These are phyloP conservation scores for Brachyhypopomus occidentalis DNA, from an alignment of 2,113 vertebrate species.

Conservation along the genomic window DNA sequence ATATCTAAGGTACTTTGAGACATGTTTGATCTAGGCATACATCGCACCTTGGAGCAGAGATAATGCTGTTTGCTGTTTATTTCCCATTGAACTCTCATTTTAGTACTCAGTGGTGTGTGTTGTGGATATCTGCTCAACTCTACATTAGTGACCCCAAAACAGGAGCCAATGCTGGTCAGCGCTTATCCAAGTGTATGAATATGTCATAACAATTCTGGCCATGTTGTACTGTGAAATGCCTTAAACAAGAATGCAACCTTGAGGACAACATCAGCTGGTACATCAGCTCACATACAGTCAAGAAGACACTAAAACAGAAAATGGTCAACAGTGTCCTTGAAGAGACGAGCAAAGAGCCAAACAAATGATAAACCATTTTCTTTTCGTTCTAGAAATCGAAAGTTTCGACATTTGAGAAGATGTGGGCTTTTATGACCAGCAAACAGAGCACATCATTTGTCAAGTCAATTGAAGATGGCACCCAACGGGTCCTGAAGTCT, in stretches of 20 bases:
- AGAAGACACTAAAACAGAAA: conserved; percentile 34
- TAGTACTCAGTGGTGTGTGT: background rate
- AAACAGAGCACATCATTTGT: conserved; percentile 88
- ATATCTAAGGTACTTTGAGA: no score
- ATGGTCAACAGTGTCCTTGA: background rate
- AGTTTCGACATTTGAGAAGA: conserved; percentile 98
- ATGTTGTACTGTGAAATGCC: background rate
- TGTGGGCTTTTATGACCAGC: conserved; percentile 99
- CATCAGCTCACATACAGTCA: background rate
- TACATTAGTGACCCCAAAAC: background rate
- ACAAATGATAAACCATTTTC: conserved; percentile 8
- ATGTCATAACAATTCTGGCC: background rate
- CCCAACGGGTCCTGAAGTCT: conserved; percentile 90
- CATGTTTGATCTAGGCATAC: no score
- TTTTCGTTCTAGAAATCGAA: conserved; percentile 88
- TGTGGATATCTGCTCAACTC: background rate
- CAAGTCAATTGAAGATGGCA: conserved; percentile 95
- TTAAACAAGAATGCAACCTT: conserved; percentile 1
- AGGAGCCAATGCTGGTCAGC: background rate
- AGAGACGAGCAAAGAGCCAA: background rate
- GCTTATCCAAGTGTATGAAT: background rate
- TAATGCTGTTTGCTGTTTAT: no score
- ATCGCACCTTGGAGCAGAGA: no score
- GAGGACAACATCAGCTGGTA: background rate
- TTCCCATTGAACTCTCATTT: no score